A percentile compares a stretch with the other conserved stretches of the same genome.
phyloP scores from a whole-genome alignment of 2,113 vertebrate genomes.

The Xyrauchen texanus region DNA sequence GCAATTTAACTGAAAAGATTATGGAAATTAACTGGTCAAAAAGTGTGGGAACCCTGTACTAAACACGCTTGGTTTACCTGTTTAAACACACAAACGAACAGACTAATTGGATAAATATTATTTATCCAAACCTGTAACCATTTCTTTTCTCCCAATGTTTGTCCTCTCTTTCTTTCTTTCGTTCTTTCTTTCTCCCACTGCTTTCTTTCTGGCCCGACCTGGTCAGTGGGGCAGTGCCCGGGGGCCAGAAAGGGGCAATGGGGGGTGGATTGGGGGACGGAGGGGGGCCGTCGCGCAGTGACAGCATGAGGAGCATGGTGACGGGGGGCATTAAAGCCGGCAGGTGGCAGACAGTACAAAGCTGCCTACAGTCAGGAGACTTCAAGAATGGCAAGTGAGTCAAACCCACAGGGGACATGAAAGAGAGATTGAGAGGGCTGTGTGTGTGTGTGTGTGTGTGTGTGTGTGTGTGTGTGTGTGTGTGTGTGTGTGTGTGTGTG shows the following conservation, averaged over 20 bases:
- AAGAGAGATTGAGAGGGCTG: background rate
- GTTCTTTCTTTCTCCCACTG: slow-evolving; percentile 33
- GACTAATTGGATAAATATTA: slow-evolving; percentile 39
- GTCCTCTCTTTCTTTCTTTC: slow-evolving; percentile 61
- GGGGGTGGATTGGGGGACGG: slow-evolving; percentile 79
- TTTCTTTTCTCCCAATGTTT: slow-evolving; percentile 59
- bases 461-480: no score
- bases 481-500: slow-evolving; percentile 23
- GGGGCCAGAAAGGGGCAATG: slow-evolving; percentile 87
- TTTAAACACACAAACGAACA: slow-evolving; percentile 5
- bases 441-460: slow-evolving; percentile 26
- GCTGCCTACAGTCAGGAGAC: slow-evolving; percentile 93
- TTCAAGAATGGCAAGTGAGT: slow-evolving; percentile 97
- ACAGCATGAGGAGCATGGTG: slow-evolving; percentile 89
- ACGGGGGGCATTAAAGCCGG: slow-evolving; percentile 83
- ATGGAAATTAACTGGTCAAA: no score
- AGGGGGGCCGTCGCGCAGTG: slow-evolving; percentile 86
- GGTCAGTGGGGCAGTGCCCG: slow-evolving; percentile 89
- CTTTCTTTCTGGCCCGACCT: slow-evolving; percentile 66
- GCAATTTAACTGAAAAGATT: no score
- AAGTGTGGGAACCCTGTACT: no score
- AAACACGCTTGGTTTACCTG: slow-evolving; percentile 7
- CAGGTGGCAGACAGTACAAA: slow-evolving; percentile 95
- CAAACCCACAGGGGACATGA: background rate
- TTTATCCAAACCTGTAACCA: slow-evolving; percentile 58